Percentiles rank a stretch among this genome's conserved stretches.
phyloP scores from a whole-genome alignment of 2,113 vertebrate genomes.

The Eulemur macaco region DNA sequence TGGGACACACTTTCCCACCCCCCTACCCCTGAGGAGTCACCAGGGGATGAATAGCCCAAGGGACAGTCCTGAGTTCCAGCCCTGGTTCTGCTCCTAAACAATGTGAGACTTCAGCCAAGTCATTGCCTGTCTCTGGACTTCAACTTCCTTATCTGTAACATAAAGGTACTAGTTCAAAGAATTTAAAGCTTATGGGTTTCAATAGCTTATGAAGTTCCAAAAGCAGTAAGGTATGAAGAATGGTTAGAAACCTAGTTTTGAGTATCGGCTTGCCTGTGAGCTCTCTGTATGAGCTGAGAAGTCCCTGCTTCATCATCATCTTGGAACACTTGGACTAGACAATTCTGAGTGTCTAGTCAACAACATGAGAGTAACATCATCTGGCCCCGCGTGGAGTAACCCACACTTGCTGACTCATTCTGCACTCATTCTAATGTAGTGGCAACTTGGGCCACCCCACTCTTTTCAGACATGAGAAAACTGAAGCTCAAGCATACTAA shows the following conservation, averaged over 20 bases:
- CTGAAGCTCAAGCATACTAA: neutral
- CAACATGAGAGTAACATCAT: neutral
- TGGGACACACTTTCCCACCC: neutral
- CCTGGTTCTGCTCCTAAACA: neutral
- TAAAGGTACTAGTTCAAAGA: neutral
- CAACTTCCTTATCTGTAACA: slow-evolving; percentile 20
- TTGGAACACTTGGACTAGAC: neutral
- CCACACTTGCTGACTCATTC: neutral
- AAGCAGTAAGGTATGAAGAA: neutral
- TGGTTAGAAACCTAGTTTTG: neutral
- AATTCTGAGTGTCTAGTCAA: neutral
- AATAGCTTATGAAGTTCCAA: neutral
- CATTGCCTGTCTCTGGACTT: neutral
- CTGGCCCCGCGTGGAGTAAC: neutral
- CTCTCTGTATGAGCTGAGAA: neutral
- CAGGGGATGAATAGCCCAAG: neutral
- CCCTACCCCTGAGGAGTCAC: neutral
- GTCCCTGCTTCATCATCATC: neutral
- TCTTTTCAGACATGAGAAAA: neutral
- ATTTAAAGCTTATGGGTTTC: neutral
- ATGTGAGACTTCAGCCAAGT: neutral
- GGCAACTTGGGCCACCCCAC: neutral
- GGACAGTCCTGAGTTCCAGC: slow-evolving; percentile 13
- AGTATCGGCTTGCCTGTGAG: neutral
- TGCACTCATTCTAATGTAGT: neutral